A percentile compares a stretch with the other conserved stretches of the same genome.
These are phyloP conservation scores for Microdon myrmicae DNA, from an alignment of 2,888 invertebrate species.

Conservation along the genomic window DNA sequence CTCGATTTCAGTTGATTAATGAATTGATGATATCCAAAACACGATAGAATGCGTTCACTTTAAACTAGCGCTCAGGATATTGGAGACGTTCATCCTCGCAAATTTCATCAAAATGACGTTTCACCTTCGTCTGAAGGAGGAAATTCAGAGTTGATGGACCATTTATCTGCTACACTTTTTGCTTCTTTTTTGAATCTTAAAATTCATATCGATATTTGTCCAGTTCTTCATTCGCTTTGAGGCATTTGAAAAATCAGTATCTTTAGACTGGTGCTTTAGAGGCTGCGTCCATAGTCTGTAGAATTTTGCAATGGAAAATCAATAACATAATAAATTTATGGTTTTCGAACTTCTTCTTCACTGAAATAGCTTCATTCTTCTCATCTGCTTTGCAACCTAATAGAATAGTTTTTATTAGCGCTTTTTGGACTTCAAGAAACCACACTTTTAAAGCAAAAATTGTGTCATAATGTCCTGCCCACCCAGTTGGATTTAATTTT, in stretches of 20 bases:
- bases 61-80: too few species aligned
- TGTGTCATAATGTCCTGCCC: too few species aligned
- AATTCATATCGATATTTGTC: not conserved
- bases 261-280: not conserved
- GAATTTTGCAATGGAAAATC: not conserved
- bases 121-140: too few species aligned
- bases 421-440: not conserved
- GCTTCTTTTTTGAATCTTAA: not conserved
- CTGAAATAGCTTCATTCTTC: constrained; percentile 9
- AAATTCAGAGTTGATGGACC: too few species aligned
- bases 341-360: constrained; percentile 13
- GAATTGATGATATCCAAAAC: too few species aligned
- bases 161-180: not conserved
- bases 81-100: too few species aligned
- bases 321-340: constrained; percentile 11
- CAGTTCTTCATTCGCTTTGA: too few species aligned
- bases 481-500: not conserved
- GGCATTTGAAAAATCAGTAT: not conserved
- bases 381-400: constrained; percentile 13
- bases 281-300: not conserved
- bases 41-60: too few species aligned
- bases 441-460: too few species aligned
- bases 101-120: too few species aligned
- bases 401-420: constrained; percentile 1
- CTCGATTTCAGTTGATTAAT: too few species aligned